Evolutionary conservation across 1,140 invertebrate species (phyloP).

Genomic region (Babylonia areolata): DNA sequence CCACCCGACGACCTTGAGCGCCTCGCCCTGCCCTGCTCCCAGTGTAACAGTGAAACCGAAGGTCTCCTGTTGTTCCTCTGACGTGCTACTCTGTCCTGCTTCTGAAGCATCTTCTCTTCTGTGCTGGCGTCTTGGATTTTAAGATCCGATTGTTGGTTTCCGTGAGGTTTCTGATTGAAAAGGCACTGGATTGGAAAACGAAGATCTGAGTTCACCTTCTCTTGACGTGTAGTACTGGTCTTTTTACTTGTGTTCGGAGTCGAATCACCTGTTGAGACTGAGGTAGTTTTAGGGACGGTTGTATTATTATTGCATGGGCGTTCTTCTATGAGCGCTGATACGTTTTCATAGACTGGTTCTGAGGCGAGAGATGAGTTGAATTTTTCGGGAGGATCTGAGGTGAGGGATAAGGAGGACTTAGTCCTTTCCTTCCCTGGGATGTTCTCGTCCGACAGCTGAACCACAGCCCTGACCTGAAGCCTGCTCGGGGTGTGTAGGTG

Average conservation of each 20-base stretch:
- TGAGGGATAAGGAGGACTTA: background rate
- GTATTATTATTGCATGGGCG: too few relatives aligned
- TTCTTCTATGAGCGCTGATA: too few relatives aligned
- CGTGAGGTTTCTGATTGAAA: background rate
- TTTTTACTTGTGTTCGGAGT: too few relatives aligned
- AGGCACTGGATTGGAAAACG: background rate
- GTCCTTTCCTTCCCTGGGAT: background rate
- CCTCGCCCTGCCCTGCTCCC: background rate
- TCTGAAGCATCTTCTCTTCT: background rate
- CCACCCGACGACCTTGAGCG: background rate
- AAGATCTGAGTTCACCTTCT: background rate
- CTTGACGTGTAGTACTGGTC: background rate
- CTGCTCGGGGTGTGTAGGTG: background rate
- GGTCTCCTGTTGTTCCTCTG: background rate
- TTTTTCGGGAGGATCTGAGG: too few relatives aligned
- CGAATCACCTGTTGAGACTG: too few relatives aligned
- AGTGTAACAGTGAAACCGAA: too few relatives aligned
- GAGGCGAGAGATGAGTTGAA: too few relatives aligned
- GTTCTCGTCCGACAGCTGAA: background rate
- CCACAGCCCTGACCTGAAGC: conserved; percentile 7
- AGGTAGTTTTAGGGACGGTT: background rate
- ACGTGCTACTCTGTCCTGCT: background rate
- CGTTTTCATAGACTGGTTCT: too few relatives aligned
- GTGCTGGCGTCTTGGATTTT: background rate
- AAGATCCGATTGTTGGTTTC: background rate